Conservation (phyloP, 2,888 invertebrate genomes). For the Cosmia trapezina region DNA sequence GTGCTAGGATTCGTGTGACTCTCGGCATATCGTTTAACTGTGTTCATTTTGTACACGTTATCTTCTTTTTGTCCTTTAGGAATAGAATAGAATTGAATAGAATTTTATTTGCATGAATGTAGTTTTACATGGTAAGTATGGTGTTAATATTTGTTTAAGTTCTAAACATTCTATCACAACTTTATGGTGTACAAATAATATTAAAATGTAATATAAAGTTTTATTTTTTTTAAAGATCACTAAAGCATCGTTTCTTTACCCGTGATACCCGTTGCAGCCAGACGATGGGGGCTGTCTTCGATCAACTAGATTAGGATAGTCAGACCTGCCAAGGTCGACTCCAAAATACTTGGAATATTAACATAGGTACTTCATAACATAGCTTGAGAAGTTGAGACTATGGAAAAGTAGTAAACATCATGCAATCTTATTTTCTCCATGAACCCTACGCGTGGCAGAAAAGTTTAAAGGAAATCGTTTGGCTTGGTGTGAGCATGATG, state of each 20-base stretch:
- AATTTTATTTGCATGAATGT: no score
- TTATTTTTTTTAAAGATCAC: neutral
- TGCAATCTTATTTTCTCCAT: neutral
- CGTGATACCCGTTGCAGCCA: no score
- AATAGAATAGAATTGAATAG: no score
- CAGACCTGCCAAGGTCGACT: no score
- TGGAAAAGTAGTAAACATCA: conserved; percentile 15
- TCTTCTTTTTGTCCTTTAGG: neutral
- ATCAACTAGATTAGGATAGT: neutral
- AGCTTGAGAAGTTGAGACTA: neutral
- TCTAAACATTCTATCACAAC: no score
- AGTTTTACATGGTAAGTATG: no score
- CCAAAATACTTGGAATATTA: neutral
- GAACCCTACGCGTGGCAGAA: neutral
- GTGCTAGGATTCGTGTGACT: neutral
- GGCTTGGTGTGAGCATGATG: no score
- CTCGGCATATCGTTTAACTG: neutral
- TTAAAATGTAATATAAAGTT: no score
- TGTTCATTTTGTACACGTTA: neutral
- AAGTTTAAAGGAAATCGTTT: no score
- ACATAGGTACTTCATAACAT: neutral
- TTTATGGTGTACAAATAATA: no score
- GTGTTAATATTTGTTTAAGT: no score
- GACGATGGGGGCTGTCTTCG: neutral
- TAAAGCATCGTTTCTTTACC: neutral